phyloP scores from a whole-genome alignment of 2,888 invertebrate genomes.

The Antheraea assamensis region DNA sequence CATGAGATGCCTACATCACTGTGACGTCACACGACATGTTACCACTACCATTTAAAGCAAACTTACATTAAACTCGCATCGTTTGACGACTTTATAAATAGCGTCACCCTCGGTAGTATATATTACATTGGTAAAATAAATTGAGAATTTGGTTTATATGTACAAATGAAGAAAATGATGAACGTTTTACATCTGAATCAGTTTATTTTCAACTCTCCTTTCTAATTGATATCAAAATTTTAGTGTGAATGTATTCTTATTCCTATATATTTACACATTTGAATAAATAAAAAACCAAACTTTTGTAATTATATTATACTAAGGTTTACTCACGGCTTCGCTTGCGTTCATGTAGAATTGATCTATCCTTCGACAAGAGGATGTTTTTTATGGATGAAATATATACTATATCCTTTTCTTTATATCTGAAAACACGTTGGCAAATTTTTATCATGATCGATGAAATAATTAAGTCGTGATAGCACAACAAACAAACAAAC shows the following conservation, averaged over 20 bases:
- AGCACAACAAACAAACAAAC: too few relatives aligned
- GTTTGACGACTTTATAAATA: not conserved
- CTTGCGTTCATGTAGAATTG: too few relatives aligned
- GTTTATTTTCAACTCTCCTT: not conserved
- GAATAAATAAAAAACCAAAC: not conserved
- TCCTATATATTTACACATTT: not conserved
- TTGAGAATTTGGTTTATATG: not conserved
- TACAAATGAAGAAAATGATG: not conserved
- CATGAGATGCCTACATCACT: constrained; percentile 31
- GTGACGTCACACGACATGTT: constrained; percentile 31
- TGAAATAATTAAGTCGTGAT: too few relatives aligned
- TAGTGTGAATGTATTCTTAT: not conserved
- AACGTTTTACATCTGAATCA: not conserved
- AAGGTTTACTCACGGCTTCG: too few relatives aligned
- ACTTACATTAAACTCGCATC: constrained; percentile 9
- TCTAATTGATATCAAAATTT: not conserved
- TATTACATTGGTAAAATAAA: not conserved
- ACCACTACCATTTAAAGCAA: constrained; percentile 20
- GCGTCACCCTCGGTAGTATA: not conserved
- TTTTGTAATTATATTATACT: not conserved
- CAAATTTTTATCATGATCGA: too few relatives aligned
- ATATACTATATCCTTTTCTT: too few relatives aligned
- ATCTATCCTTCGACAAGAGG: too few relatives aligned
- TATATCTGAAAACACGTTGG: too few relatives aligned
- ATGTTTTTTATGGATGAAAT: too few relatives aligned